A percentile compares a stretch with the other conserved stretches of the same genome.
phyloP scores from a whole-genome alignment of 2,797 vertebrate genomes.

The Streptopelia turtur region DNA sequence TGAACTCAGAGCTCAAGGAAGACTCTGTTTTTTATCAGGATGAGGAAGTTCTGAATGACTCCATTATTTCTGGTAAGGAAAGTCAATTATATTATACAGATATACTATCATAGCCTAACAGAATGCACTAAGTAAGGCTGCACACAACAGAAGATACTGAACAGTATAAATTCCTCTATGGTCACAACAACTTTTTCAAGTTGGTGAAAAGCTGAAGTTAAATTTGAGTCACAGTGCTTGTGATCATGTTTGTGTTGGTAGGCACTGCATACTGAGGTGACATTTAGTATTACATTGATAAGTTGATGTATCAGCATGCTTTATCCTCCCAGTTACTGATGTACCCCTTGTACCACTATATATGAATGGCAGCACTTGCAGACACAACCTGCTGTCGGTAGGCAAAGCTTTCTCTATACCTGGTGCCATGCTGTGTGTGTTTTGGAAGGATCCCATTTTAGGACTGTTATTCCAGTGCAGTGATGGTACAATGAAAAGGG shows the following conservation, averaged over 20 bases:
- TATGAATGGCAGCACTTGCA: neutral
- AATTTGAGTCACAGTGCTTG: neutral
- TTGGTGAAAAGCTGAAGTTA: neutral
- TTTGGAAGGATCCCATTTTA: neutral
- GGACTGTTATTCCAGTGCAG: neutral
- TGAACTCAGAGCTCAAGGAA: slow-evolving; percentile 89
- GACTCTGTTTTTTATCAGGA: slow-evolving; percentile 90
- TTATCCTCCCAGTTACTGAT: neutral
- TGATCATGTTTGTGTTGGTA: neutral
- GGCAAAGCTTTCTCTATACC: neutral
- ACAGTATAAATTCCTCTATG: neutral
- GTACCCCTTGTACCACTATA: neutral
- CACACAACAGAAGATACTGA: neutral
- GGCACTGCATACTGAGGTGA: neutral
- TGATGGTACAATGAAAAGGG: neutral
- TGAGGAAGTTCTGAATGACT: slow-evolving; percentile 91
- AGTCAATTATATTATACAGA: neutral
- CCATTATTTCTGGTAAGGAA: slow-evolving; percentile 91
- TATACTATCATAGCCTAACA: rapidly evolving
- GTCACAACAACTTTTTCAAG: neutral
- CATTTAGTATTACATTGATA: neutral
- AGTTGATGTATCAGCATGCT: neutral
- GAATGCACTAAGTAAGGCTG: neutral
- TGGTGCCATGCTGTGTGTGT: neutral
- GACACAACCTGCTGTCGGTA: neutral